A percentile compares a stretch with the other conserved stretches of the same genome.
phyloP scores from a whole-genome alignment of 92 coral and sea anemone species.

The Montipora capitata region DNA sequence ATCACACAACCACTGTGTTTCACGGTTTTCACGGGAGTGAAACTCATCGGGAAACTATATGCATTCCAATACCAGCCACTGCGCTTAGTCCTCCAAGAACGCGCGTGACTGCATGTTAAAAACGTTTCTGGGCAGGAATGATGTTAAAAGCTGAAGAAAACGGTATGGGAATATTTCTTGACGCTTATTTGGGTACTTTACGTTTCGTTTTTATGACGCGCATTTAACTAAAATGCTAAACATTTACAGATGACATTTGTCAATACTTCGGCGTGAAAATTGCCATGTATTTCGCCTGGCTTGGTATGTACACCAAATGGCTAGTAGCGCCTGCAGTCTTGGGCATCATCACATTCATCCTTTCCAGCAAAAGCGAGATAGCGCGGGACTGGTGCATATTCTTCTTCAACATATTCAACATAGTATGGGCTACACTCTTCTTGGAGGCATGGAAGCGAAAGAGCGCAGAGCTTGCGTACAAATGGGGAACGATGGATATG shows the following conservation, averaged over 20 bases:
- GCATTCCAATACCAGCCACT: too few species aligned
- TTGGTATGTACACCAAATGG: conserved; percentile 99
- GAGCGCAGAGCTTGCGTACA: conserved; percentile 98
- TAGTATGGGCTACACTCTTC: conserved; percentile 99
- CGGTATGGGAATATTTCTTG: too few species aligned
- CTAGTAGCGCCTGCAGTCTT: conserved; percentile 95
- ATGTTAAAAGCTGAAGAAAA: too few species aligned
- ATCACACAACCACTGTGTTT: too few species aligned
- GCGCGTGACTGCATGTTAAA: too few species aligned
- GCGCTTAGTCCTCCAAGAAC: too few species aligned
- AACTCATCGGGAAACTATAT: too few species aligned
- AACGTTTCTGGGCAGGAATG: too few species aligned
- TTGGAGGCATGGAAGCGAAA: conserved; percentile 99
- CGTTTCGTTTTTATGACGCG: too few species aligned
- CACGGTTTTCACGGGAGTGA: too few species aligned
- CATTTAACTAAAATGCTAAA: not conserved
- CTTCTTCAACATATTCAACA: conserved; percentile 96
- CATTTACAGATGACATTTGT: conserved; percentile 89
- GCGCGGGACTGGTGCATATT: conserved; percentile 99
- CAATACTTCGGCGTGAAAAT: conserved; percentile 98
- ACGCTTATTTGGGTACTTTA: too few species aligned
- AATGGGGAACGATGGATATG: conserved; percentile 99
- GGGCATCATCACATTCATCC: conserved; percentile 92
- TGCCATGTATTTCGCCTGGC: conserved; percentile 99
- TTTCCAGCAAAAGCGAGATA: conserved; percentile 93